These are phyloP conservation scores for Drepanosiphum platanoidis DNA, from an alignment of 2,888 invertebrate genomes.

Conservation along the genomic window DNA sequence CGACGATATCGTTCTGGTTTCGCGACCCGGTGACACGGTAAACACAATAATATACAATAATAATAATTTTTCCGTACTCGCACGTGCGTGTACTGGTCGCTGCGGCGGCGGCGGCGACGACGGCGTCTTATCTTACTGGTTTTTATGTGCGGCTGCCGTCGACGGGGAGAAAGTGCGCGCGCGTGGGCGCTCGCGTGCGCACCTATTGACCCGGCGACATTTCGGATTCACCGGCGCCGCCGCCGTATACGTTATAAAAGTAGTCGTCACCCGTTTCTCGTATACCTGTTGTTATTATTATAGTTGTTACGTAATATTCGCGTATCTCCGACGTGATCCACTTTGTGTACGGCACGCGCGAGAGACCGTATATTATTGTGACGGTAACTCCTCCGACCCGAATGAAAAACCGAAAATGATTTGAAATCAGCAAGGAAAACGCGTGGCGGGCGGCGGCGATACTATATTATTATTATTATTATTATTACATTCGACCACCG, in stretches of 20 bases:
- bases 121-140: conserved; percentile 30
- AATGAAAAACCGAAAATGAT: too few relatives aligned
- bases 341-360: not conserved
- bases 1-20: conserved; percentile 24
- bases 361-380: not conserved
- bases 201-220: conserved; percentile 59
- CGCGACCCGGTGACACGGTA: conserved; percentile 36
- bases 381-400: too few relatives aligned
- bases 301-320: not conserved
- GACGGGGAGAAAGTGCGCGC: conserved; percentile 45
- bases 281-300: too few relatives aligned
- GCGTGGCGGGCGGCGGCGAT: too few relatives aligned
- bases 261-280: conserved; percentile 11
- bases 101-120: too few relatives aligned
- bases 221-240: conserved; percentile 53
- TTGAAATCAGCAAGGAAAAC: too few relatives aligned
- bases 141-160: conserved; percentile 13
- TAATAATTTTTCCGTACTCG: not conserved
- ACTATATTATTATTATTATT: too few relatives aligned
- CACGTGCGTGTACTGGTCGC: not conserved
- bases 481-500: not conserved
- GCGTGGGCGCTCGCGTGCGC: conserved; percentile 60
- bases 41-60: not conserved
- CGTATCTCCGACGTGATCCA: conserved; percentile 33
- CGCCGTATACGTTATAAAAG: not conserved